Evolutionary conservation across 2,113 vertebrate genomes (phyloP), one percentile per base, ranked within the genome.

Genomic region (Paradisaea rubra): DNA sequence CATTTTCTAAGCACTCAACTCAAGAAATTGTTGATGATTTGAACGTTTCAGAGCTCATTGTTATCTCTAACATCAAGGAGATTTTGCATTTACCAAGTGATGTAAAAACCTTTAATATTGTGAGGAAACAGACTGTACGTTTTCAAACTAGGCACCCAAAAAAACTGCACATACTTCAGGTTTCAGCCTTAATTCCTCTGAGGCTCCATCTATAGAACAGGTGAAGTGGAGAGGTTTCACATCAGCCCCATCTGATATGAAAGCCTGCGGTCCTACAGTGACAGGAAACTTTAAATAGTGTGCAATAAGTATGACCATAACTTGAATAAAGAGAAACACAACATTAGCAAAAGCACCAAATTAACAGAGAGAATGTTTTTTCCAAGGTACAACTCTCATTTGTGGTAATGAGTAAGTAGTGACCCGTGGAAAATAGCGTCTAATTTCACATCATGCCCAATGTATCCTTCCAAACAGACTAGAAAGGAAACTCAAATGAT

Each of bases 121-220:
- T 13, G 19, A 78, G 18, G 28, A 89, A 81, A 50, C 6, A 39
- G 8, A 8, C 4, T 33, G 6, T 6, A 45, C 16, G 3, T 60
- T 81, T 77, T 30, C 19, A 65, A 31, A 50, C 0, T 17, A 27
- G 10, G 7, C 6, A 37, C 13, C 30, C 7, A 11, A 21, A 86
- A 84, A 27, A 6, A 6, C 4, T 52, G 28, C 21, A 41, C 18
- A 15, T 23, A 19, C 13, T n/a, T 91, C 33, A 59, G 30, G 7
- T 53, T 78, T 77, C 19, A 41, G 4, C 19, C 14, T 44, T 59
- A 84, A 64, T 10, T 6, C 20, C 7, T 47, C n/a, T 68, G 15
- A 42, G 18, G 4, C 5, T 91, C 21, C 7, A 41, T 15, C 21
- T 41, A 2, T 15, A 61, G 64, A 76, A 35, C 0, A 0, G 0